Evolutionary conservation across 2,113 vertebrate genomes (phyloP), one percentile per base, ranked within the genome.

Genomic region (Oryzias javanicus): DNA sequence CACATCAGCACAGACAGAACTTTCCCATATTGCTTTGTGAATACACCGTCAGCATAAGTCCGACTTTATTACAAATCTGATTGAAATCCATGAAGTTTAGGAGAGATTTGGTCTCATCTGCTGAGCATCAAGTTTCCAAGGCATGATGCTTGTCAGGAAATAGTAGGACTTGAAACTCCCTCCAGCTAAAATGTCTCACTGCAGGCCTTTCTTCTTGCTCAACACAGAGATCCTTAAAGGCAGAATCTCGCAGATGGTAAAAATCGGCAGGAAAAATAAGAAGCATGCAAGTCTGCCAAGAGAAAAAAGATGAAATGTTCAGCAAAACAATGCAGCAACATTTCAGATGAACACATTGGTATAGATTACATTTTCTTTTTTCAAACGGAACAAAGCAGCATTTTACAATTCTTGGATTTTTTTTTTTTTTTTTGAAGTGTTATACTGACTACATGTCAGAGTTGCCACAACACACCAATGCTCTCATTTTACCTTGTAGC

Each of bases 191-290:
- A 71, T 25, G 15, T 60, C 52, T 78, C 47, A 45, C 16, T 64
- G 51, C 15, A 42, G 25, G 24, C 60, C 40, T 54, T 10, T 51
- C 24, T 40, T 42, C 52, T 51, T 60, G 27, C 45, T 70, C 51
- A 50, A 64, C 27, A 80, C 42, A 61, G 47, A 74, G 70, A 64
- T 5, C 29, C 72, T 64, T 44, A 12, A 53, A 64, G 59, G 63
- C 54, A 63, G 19, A 45, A 69, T 55, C 55, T 60, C 22, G 63
- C 57, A 77, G 41, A n/a, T 14, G 3, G 10, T 40, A 18, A 8
- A 18, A 49, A 63, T 55, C 41, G 20, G 17, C 40, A 68, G 44
- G 44, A 40, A 44, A 44, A 44, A 44, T 44, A 44, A 44, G 42
- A 44, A 44, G 10, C 42, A 44, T 44, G 14, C 14, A 14, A 17